These are phyloP conservation scores for Pseudonaja textilis DNA, from an alignment of 2,113 vertebrate species.

Conservation along the genomic window DNA sequence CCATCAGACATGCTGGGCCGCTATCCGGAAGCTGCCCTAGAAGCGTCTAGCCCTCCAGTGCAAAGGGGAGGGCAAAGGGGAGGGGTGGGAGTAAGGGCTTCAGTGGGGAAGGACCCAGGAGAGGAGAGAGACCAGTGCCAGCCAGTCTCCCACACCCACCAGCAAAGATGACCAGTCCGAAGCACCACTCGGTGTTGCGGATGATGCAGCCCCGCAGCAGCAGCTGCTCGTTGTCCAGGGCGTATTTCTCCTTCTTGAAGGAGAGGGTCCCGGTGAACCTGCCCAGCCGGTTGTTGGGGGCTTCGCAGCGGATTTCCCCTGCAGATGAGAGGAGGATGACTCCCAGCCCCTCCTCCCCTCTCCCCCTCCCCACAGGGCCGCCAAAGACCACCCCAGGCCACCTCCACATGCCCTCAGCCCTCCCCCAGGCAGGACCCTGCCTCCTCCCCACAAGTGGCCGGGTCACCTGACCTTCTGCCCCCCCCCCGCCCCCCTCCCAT, in stretches of 20 bases:
- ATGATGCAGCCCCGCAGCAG: slow-evolving; percentile 89
- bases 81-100: neutral
- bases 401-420: neutral
- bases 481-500: too few relatives aligned
- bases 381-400: neutral
- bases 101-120: neutral
- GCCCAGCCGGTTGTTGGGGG: slow-evolving; percentile 91
- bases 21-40: neutral
- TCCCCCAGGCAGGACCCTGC: neutral
- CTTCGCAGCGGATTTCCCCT: slow-evolving; percentile 88
- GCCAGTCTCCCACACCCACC: slow-evolving; percentile 68
- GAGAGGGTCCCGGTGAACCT: slow-evolving; percentile 83
- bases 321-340: slow-evolving; percentile 1
- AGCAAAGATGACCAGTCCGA: slow-evolving; percentile 88
- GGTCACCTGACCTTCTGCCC: neutral
- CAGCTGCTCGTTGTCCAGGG: slow-evolving; percentile 87
- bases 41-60: neutral
- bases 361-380: too few relatives aligned
- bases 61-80: neutral
- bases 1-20: neutral
- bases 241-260: slow-evolving; percentile 68
- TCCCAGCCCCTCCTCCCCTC: neutral
- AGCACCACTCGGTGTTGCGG: slow-evolving; percentile 96
- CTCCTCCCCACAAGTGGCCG: neutral
- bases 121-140: neutral